These are phyloP conservation scores for Cheilosia grossa DNA, from an alignment of 2,888 invertebrate species.

Conservation along the genomic window DNA sequence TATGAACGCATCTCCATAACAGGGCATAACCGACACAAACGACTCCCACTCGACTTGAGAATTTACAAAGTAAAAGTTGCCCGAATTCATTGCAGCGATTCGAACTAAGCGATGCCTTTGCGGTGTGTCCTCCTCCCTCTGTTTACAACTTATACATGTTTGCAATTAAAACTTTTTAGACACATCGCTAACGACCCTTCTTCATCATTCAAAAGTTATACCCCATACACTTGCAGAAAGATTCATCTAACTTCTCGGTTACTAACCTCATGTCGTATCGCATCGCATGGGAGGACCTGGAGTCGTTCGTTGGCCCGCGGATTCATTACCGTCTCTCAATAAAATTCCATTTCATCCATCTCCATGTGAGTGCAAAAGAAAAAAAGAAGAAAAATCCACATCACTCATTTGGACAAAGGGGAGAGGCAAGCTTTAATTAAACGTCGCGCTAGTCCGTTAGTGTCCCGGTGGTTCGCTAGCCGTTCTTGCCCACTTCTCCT, in stretches of 20 bases:
- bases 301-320: slow-evolving; percentile 27
- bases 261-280: slow-evolving; percentile 46
- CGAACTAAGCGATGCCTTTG: slow-evolving; percentile 28
- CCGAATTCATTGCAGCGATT: slow-evolving; percentile 6
- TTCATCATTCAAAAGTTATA: slow-evolving; percentile 42
- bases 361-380: slow-evolving; percentile 36
- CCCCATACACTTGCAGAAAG: slow-evolving; percentile 23
- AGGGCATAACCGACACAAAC: too few species aligned
- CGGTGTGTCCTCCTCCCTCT: not conserved
- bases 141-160: slow-evolving; percentile 21
- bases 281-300: slow-evolving; percentile 14
- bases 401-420: slow-evolving; percentile 61
- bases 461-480: slow-evolving; percentile 11
- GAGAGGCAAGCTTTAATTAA: slow-evolving; percentile 50
- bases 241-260: slow-evolving; percentile 55
- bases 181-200: slow-evolving; percentile 60
- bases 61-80: too few species aligned
- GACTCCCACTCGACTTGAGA: too few species aligned
- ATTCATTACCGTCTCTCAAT: slow-evolving; percentile 33
- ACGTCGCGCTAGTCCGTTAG: slow-evolving; percentile 41
- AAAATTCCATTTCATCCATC: slow-evolving; percentile 32
- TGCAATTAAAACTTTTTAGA: slow-evolving; percentile 70
- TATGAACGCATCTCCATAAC: too few species aligned
- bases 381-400: slow-evolving; percentile 41
- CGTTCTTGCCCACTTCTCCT: slow-evolving; percentile 10